Base-by-base conservation (phyloP, 2,888 invertebrate genomes). In the Epistrophe eligans region DNA sequence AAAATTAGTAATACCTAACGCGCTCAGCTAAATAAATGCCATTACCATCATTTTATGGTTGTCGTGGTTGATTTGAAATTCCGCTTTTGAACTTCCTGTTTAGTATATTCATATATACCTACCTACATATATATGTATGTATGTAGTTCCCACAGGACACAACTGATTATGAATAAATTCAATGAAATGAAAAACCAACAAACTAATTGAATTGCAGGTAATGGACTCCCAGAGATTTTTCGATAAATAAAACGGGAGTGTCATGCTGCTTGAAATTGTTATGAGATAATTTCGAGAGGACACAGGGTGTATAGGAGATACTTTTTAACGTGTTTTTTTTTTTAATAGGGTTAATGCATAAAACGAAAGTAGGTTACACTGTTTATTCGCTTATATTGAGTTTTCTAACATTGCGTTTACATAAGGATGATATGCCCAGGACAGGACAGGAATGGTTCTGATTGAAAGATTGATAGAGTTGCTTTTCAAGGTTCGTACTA, bases 181-280 rank as follows among this genome's bases (percentile, higher is more conserved):
- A 38, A 28, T 76, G 58, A 83, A 83, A 87, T 87, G 87, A 79
- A 87, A 87, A 87, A 79, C 79, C 82, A 71, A 83, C 71, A 76
- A 28, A 66, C 79, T 87, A 87, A 87, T 83, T 79, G 77, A 83
- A 87, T 87, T 83, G 83, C 43, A 76, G 79, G 62, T 87, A 87
- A 87, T 87, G 87, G 87, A 79, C 83, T 76, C 77, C 79, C 71
- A 60, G 71, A 62, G 87, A 83, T 83, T 72, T 79, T 72, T 79
- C 67, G 70, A 67, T 73, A 74, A 77, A 70, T 77, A 74, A 81
- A 55, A 50, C 70, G 62, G 77, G 66, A 64, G 35, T 76, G 87
- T 83, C 79, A 72, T 71, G 82, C 70, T 76, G 79, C 43, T 76
- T 40, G 57, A 83, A 83, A 79, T 87, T 74, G 74, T 58, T 32